phyloP scores from a whole-genome alignment of 1,140 invertebrate genomes.

The Lepidurus couesii region DNA sequence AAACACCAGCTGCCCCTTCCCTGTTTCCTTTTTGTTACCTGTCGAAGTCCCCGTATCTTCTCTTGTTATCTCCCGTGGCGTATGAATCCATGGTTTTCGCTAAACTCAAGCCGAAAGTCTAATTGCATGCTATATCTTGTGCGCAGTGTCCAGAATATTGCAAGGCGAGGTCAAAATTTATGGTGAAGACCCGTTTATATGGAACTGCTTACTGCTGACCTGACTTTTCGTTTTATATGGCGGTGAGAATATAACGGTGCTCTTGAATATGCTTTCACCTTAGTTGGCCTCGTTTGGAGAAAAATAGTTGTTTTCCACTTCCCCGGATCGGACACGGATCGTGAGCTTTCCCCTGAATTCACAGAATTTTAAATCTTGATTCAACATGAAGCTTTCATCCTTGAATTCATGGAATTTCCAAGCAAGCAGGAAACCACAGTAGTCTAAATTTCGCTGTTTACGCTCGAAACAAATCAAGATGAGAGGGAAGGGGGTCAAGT shows the following conservation, averaged over 20 bases:
- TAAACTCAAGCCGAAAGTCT: background rate
- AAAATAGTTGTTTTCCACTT: no score
- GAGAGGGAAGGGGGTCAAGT: background rate
- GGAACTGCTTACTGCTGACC: background rate
- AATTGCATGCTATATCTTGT: constrained; percentile 9
- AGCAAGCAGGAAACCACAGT: no score
- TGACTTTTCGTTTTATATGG: background rate
- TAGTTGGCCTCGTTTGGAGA: no score
- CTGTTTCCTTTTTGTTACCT: background rate
- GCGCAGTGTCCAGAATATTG: background rate
- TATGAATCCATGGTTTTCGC: background rate
- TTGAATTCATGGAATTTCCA: no score
- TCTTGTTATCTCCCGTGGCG: background rate
- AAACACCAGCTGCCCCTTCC: background rate
- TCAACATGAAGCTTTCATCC: no score
- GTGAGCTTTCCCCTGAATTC: no score
- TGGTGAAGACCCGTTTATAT: background rate
- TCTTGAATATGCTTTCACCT: background rate
- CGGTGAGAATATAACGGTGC: background rate
- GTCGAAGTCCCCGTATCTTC: background rate
- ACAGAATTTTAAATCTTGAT: no score
- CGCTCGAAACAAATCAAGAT: background rate
- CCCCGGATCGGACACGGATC: no score
- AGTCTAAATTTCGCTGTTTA: no score
- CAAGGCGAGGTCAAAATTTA: background rate